Evolutionary conservation across 2,797 vertebrate genomes (phyloP), one percentile per base, ranked within the genome.

Genomic region (Danio tinwini): DNA sequence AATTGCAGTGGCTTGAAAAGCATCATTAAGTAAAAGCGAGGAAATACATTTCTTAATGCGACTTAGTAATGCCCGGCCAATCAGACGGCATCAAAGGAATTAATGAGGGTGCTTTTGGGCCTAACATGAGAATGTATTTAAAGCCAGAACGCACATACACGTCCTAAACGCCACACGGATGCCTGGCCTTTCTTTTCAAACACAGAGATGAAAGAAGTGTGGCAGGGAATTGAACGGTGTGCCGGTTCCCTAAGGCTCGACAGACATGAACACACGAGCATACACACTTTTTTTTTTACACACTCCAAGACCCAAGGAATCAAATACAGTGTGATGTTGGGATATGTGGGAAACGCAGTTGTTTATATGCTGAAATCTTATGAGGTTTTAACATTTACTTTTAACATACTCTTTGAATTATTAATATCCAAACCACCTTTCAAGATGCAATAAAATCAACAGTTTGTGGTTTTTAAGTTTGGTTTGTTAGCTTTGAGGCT

Each of bases 41-140:
- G 87, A 92, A 93, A 93, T 88, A 90, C 88, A 90, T 91, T 90
- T 92, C 89, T 90, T 94, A 93, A 92, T 94, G 92, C 86, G 90
- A 91, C 91, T 91, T 92, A 91, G 91, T 87, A 90, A 93, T 92
- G 92, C 91, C 91, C 88, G 82, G 91, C 88, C 90, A 92, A 92
- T 93, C 92, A 92, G 92, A 93, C 90, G 87, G 85, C 91, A 91
- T 90, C 91, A 91, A 87, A 90, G 81, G 89, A 91, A 93, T 92
- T 93, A 93, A 92, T 91, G 92, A 93, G 90, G 90, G 89, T 78
- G 88, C 90, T 89, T 85, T 82, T 65, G 73, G 85, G 87, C 83
- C 65, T 74, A 84, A 91, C 89, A 85, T 76, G 62, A 70, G 69
- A 74, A 68, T 75, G 73, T 91, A 91, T 91, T 91, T 92, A 88